These are phyloP conservation scores for Eupithecia inturbata DNA, from an alignment of 2,888 invertebrate species.

Conservation along the genomic window DNA sequence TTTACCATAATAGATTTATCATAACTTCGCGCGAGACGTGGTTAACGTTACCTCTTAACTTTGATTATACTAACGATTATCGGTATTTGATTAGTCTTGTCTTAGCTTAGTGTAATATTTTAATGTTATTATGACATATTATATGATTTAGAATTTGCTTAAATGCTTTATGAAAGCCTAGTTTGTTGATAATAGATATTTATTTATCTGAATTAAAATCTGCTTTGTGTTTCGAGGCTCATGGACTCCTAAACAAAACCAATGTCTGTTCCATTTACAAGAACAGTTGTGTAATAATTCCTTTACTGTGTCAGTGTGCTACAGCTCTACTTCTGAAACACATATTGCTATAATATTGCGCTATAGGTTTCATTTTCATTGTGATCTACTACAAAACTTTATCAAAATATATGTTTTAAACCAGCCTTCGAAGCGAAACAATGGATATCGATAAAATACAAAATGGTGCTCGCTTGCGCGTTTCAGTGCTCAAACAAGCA, in stretches of 20 bases:
- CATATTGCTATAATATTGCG: constrained; percentile 3
- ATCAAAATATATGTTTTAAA: constrained; percentile 31
- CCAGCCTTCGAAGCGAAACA: constrained; percentile 41
- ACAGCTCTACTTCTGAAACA: constrained; percentile 18
- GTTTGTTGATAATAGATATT: background rate
- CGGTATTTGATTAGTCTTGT: constrained; percentile 17
- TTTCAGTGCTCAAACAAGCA: constrained; percentile 57
- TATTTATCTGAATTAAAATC: constrained; percentile 4
- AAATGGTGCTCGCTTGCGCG: constrained; percentile 48
- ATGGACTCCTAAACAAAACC: constrained; percentile 18
- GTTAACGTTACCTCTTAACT: constrained; percentile 24
- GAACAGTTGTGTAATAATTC: constrained; percentile 21
- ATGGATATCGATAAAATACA: constrained; percentile 53
- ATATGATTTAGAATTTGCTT: background rate
- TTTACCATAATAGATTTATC: constrained; percentile 36
- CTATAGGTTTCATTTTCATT: constrained; percentile 23
- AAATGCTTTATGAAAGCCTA: background rate
- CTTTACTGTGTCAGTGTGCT: constrained; percentile 20
- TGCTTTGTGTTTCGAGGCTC: constrained; percentile 9
- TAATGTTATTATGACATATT: no score
- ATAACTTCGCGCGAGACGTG: constrained; percentile 30
- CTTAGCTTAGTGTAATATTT: no score
- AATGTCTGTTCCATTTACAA: constrained; percentile 21
- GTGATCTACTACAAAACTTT: constrained; percentile 33
- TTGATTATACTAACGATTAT: constrained; percentile 20